Evolutionary conservation across 1,140 invertebrate genomes (phyloP).

Genomic region (Drosophila kurseongensis): DNA sequence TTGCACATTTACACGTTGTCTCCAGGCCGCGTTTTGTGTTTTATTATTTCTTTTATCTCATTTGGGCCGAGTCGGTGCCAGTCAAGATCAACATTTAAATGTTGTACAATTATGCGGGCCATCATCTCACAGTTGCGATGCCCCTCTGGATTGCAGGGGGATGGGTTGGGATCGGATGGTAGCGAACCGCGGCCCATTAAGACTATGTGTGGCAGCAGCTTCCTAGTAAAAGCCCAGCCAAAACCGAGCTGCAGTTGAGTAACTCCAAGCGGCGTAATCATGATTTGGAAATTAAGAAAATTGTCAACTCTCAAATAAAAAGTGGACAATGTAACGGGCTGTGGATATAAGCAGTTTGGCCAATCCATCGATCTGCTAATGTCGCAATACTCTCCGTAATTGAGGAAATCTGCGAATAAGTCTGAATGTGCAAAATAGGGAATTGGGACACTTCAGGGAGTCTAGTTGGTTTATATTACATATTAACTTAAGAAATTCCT

Average conservation of each 20-base stretch:
- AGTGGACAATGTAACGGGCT: not conserved
- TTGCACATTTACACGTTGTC: constrained; percentile 69
- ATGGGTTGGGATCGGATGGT: too few relatives aligned
- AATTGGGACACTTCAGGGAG: not conserved
- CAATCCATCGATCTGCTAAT: constrained; percentile 19
- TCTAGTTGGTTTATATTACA: too few relatives aligned
- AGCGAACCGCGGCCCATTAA: constrained; percentile 29
- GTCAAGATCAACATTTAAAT: constrained; percentile 71
- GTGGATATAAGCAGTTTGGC: not conserved
- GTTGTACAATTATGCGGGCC: constrained; percentile 64
- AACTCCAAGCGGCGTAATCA: constrained; percentile 33
- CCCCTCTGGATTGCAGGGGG: not conserved
- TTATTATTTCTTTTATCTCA: constrained; percentile 38
- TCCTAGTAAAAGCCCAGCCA: constrained; percentile 15
- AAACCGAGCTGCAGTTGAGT: constrained; percentile 15
- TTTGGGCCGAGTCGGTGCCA: constrained; percentile 32
- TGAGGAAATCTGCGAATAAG: constrained; percentile 34
- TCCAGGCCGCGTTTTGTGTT: constrained; percentile 3
- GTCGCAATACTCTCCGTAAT: constrained; percentile 16
- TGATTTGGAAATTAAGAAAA: constrained; percentile 47
- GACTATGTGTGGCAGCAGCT: constrained; percentile 44
- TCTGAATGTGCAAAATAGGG: not conserved
- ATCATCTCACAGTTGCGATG: constrained; percentile 26
- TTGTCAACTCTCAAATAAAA: constrained; percentile 24
- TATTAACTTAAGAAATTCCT: too few relatives aligned